A percentile compares a stretch with the other conserved stretches of the same genome.
Evolutionary conservation across 64 coral and sea anemone species (phyloP).

Genomic region (Orbicella faveolata): DNA sequence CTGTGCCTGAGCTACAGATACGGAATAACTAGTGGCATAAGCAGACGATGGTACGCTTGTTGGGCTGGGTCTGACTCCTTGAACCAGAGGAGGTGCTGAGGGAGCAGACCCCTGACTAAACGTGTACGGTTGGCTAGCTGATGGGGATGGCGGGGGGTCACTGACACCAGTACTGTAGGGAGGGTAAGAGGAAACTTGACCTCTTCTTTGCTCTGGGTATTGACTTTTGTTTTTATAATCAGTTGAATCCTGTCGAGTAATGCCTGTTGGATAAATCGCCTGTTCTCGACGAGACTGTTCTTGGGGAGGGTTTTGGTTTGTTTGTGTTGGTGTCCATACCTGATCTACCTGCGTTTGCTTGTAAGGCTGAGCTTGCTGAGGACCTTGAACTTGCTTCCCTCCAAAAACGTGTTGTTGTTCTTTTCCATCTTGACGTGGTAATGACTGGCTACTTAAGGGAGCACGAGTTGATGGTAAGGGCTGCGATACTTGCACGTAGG

Average conservation of each 20-base stretch:
- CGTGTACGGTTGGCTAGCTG: conserved; percentile 11
- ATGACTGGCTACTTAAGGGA: background rate
- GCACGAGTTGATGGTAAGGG: conserved; percentile 2
- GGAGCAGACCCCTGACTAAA: conserved; percentile 1
- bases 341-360: conserved; percentile 4
- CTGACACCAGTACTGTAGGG: background rate
- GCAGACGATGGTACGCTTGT: conserved; percentile 36
- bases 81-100: conserved; percentile 32
- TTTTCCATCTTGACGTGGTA: background rate
- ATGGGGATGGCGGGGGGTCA: background rate
- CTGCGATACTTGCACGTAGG: conserved; percentile 3
- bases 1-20: conserved; percentile 53
- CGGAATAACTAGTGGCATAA: conserved; percentile 62
- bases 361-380: background rate
- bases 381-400: background rate
- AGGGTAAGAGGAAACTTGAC: background rate
- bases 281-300: background rate
- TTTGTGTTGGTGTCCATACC: background rate
- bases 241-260: background rate
- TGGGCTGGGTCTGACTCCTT: conserved; percentile 18
- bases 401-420: background rate
- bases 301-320: background rate
- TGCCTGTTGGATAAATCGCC: background rate
- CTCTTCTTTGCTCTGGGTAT: background rate
- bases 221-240: conserved; percentile 23